These are phyloP conservation scores for Brachypodius melanocephalos DNA, from an alignment of 2,113 vertebrate genomes.

Conservation along the genomic window DNA sequence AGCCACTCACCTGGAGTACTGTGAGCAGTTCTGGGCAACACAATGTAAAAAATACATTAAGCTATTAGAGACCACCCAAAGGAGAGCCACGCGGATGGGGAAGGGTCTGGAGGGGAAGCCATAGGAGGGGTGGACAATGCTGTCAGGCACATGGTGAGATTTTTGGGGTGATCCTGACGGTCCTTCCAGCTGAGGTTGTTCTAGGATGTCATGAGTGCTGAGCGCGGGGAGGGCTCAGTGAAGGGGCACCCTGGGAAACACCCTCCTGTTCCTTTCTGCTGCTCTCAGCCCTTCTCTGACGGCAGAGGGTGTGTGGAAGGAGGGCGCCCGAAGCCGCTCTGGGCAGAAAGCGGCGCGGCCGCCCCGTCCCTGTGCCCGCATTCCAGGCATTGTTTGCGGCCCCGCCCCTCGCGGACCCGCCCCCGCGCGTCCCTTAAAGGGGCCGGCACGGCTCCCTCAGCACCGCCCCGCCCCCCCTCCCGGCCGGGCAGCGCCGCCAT, in stretches of 20 bases:
- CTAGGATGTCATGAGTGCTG: neutral
- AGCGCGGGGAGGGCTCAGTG: neutral
- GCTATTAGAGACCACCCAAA: neutral
- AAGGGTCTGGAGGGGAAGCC: neutral
- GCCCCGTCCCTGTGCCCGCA: too few relatives aligned
- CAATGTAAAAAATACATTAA: neutral
- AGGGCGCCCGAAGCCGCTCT: fast-evolving
- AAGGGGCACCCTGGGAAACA: neutral
- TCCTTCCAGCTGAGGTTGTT: neutral
- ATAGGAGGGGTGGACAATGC: neutral
- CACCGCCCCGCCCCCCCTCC: neutral
- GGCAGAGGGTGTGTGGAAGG: neutral
- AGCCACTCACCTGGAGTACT: neutral
- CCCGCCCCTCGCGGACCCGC: neutral
- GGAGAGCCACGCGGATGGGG: neutral
- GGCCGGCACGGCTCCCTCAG: neutral
- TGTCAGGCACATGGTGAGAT: neutral
- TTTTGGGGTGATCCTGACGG: neutral
- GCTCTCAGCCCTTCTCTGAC: neutral
- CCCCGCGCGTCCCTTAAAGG: neutral
- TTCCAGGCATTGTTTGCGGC: neutral
- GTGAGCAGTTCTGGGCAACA: neutral
- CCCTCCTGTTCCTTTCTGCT: neutral
- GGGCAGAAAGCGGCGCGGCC: too few relatives aligned
- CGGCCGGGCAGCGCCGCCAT: conserved; percentile 16